Percentiles rank a stretch among this genome's conserved stretches.
phyloP scores from a whole-genome alignment of 2,113 vertebrate genomes.

The Numenius arquata region DNA sequence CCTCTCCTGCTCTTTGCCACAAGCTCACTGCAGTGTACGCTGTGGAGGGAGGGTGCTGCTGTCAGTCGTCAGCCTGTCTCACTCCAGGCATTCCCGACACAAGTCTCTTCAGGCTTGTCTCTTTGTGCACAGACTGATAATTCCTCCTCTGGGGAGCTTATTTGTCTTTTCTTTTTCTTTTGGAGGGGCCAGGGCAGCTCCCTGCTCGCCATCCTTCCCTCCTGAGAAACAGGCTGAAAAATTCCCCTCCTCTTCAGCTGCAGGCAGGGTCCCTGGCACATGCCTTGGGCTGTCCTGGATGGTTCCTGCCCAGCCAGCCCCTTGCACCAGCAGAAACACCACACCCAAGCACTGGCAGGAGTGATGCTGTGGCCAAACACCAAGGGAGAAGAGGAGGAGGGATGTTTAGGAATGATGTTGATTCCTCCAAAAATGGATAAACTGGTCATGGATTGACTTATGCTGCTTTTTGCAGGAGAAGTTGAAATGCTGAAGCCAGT shows the following conservation, averaged over 20 bases:
- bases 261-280: background rate
- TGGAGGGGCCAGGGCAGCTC: background rate
- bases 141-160: background rate
- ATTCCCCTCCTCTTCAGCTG: background rate
- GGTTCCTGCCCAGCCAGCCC: background rate
- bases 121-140: background rate
- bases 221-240: background rate
- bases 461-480: background rate
- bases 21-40: fast-evolving
- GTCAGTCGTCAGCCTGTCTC: background rate
- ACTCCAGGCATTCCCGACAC: background rate
- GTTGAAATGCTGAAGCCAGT: background rate
- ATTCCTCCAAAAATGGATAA: background rate
- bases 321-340: background rate
- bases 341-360: background rate
- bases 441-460: fast-evolving
- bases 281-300: background rate
- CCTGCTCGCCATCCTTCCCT: background rate
- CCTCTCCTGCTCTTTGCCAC: background rate
- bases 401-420: fast-evolving
- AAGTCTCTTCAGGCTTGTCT: slow-evolving; percentile 34
- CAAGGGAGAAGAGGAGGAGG: background rate
- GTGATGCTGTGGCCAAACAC: fast-evolving
- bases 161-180: slow-evolving; percentile 1
- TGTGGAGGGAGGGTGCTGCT: background rate